Conservation (phyloP, 2,797 vertebrate species). For the Aythya fuligula region DNA sequence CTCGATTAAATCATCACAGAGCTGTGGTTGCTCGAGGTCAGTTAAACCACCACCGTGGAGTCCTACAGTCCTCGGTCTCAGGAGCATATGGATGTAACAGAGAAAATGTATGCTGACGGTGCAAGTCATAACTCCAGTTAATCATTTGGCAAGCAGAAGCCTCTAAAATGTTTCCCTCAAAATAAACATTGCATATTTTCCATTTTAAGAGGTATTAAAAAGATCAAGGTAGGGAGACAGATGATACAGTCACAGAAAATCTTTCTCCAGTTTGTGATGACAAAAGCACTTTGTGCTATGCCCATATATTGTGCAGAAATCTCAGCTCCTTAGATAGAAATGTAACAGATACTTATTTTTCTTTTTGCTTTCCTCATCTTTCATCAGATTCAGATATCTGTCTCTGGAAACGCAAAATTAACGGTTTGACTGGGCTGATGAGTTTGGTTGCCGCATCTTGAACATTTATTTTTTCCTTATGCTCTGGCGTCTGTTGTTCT, state of each 20-base stretch:
- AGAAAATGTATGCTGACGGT: background rate
- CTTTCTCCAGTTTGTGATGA: background rate
- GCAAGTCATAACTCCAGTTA: background rate
- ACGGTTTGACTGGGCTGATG: constrained; percentile 51
- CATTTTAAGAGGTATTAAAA: background rate
- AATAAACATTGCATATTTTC: background rate
- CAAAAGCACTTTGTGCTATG: background rate
- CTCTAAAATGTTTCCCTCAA: background rate
- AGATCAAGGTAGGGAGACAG: background rate
- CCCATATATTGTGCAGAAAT: background rate
- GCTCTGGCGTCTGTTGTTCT: constrained; percentile 64
- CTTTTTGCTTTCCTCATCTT: constrained; percentile 1
- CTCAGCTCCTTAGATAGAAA: background rate
- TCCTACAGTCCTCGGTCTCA: background rate
- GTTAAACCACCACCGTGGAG: fast-evolving
- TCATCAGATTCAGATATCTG: background rate
- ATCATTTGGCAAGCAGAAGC: background rate
- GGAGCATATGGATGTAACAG: background rate
- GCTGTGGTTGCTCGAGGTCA: background rate
- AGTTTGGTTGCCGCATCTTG: constrained; percentile 31
- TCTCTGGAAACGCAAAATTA: constrained; percentile 37
- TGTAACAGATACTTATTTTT: constrained; percentile 1
- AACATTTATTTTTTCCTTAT: constrained; percentile 72
- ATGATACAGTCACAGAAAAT: background rate
- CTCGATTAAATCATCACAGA: background rate